Percentiles rank a stretch among this genome's conserved stretches.
Conservation (phyloP, 1,140 invertebrate species). For the Aphaenogaster ashmeadi region DNA sequence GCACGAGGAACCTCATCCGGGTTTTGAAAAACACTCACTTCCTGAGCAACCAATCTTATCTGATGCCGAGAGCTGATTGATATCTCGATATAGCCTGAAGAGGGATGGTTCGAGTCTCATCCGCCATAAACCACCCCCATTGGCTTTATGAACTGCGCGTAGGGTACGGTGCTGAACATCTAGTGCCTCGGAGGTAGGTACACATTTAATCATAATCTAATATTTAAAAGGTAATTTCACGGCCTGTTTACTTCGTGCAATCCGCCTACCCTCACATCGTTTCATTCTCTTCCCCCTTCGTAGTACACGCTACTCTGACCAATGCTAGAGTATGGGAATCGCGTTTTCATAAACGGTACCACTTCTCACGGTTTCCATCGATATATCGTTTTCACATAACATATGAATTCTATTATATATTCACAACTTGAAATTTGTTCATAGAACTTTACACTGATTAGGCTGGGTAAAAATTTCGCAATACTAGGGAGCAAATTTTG, state of each 20-base stretch:
- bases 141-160: slow-evolving; percentile 78
- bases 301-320: slow-evolving; percentile 24
- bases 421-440: background rate
- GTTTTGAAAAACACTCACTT: slow-evolving; percentile 82
- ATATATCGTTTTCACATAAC: slow-evolving; percentile 26
- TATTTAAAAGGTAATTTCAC: slow-evolving; percentile 88
- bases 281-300: slow-evolving; percentile 55
- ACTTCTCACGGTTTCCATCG: slow-evolving; percentile 50
- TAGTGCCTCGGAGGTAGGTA: slow-evolving; percentile 83
- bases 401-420: background rate
- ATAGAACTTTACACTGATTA: background rate
- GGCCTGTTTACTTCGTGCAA: slow-evolving; percentile 85
- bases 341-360: slow-evolving; percentile 51
- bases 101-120: slow-evolving; percentile 75
- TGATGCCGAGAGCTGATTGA: slow-evolving; percentile 85
- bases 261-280: slow-evolving; percentile 60
- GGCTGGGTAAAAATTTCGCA: background rate
- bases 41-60: slow-evolving; percentile 85
- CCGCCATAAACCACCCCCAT: slow-evolving; percentile 77
- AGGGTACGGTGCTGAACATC: slow-evolving; percentile 80
- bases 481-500: background rate
- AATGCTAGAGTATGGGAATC: slow-evolving; percentile 64
- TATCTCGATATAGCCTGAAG: slow-evolving; percentile 80
- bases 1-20: slow-evolving; percentile 67
- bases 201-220: slow-evolving; percentile 88